Evolutionary conservation across 2,113 vertebrate species (phyloP).

Genomic region (Myiozetetes cayanensis): DNA sequence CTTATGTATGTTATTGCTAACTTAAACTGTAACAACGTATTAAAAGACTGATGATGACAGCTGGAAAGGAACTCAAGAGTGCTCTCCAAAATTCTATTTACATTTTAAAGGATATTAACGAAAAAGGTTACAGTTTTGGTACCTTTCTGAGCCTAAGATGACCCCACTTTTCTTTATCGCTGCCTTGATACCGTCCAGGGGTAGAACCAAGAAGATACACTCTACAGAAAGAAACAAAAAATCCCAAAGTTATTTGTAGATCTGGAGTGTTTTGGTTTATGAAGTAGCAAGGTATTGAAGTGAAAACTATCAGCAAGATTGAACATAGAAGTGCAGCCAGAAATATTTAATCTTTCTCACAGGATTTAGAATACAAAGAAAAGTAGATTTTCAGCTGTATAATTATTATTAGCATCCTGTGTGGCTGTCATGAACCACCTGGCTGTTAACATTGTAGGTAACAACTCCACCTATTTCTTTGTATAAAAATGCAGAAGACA

Average conservation of each 20-base stretch:
- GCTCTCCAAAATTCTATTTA: background rate
- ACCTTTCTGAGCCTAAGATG: constrained; percentile 95
- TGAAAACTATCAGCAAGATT: background rate
- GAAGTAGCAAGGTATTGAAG: background rate
- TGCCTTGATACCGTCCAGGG: constrained; percentile 88
- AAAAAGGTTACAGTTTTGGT: background rate
- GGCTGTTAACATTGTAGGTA: background rate
- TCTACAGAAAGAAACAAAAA: constrained; percentile 57
- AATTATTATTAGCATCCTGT: background rate
- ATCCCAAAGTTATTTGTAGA: background rate
- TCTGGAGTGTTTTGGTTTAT: background rate
- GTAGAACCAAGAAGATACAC: constrained; percentile 92
- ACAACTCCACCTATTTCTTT: background rate
- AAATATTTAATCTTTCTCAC: background rate
- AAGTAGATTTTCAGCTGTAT: background rate
- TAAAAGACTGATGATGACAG: background rate
- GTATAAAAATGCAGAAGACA: background rate
- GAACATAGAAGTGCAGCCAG: background rate
- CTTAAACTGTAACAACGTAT: background rate
- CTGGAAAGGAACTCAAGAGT: background rate
- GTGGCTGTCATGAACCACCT: background rate
- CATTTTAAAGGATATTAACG: background rate
- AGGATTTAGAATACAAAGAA: background rate
- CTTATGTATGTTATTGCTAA: background rate
- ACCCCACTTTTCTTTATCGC: constrained; percentile 92